These are phyloP conservation scores for Villa cingulata DNA, from an alignment of 2,888 invertebrate species.

Conservation along the genomic window DNA sequence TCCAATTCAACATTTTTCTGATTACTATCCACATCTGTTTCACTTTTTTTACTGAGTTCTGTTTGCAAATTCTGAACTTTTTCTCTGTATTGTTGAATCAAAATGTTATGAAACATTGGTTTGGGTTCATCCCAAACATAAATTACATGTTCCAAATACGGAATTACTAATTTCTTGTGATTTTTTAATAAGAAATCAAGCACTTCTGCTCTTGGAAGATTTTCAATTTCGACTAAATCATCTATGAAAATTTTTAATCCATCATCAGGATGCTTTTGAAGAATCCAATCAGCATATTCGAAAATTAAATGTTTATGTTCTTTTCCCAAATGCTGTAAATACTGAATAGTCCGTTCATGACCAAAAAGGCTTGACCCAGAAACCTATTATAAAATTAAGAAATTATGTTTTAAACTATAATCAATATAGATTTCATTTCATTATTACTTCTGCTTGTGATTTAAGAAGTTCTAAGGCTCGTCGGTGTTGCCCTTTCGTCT, in stretches of 20 bases:
- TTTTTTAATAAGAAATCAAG: constrained; percentile 76
- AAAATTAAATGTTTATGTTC: constrained; percentile 79
- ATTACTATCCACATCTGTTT: not conserved
- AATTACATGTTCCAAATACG: constrained; percentile 90
- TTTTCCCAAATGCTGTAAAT: constrained; percentile 75
- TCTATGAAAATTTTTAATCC: constrained; percentile 83
- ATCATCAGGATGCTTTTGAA: constrained; percentile 73
- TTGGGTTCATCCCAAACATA: constrained; percentile 77
- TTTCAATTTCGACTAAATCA: constrained; percentile 75
- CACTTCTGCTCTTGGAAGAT: constrained; percentile 75
- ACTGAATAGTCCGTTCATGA: constrained; percentile 71
- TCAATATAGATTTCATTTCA: not conserved
- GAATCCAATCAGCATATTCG: constrained; percentile 87
- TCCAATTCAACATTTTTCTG: constrained; percentile 17
- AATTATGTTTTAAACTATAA: not conserved
- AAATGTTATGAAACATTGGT: constrained; percentile 75
- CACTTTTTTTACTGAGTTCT: constrained; percentile 24
- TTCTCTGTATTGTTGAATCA: constrained; percentile 80
- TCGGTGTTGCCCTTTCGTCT: constrained; percentile 83
- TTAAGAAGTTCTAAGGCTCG: constrained; percentile 80
- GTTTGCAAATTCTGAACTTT: constrained; percentile 40
- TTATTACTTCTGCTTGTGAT: constrained; percentile 51
- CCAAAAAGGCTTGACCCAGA: constrained; percentile 57
- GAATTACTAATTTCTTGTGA: constrained; percentile 69
- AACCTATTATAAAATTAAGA: constrained; percentile 10